These are phyloP conservation scores for Pelosia muscerda DNA, from an alignment of 2,888 invertebrate genomes.

Conservation along the genomic window DNA sequence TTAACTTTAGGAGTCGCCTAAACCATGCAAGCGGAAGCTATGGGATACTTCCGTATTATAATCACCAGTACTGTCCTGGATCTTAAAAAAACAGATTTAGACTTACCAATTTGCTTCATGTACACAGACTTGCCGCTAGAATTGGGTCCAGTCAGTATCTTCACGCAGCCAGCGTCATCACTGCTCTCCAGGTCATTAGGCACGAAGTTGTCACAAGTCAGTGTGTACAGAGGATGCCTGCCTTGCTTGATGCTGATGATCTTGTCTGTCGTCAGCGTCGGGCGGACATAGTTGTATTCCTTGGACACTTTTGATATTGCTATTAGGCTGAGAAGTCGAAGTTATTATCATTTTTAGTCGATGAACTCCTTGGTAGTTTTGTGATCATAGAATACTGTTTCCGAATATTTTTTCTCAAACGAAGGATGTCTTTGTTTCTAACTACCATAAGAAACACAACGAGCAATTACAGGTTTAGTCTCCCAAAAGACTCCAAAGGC, in stretches of 20 bases:
- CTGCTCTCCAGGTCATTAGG: slow-evolving; percentile 91
- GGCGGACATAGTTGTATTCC: slow-evolving; percentile 89
- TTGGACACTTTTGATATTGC: slow-evolving; percentile 89
- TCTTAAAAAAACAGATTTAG: neutral
- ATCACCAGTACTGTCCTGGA: too few relatives aligned
- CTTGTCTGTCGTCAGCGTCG: slow-evolving; percentile 86
- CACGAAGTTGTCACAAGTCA: slow-evolving; percentile 89
- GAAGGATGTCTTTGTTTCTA: too few relatives aligned
- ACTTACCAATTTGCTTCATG: slow-evolving; percentile 91
- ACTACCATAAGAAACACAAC: too few relatives aligned
- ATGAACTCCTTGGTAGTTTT: too few relatives aligned
- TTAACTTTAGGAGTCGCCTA: too few relatives aligned
- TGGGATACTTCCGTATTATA: too few relatives aligned
- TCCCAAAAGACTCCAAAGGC: too few relatives aligned
- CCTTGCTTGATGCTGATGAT: slow-evolving; percentile 89
- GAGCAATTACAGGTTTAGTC: too few relatives aligned
- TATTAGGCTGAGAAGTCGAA: slow-evolving; percentile 84
- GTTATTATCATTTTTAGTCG: neutral
- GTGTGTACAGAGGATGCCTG: slow-evolving; percentile 92
- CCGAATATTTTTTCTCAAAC: too few relatives aligned
- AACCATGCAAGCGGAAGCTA: too few relatives aligned
- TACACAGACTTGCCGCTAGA: slow-evolving; percentile 97
- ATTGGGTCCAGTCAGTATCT: slow-evolving; percentile 96
- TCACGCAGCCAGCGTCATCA: slow-evolving; percentile 86
- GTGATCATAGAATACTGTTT: too few relatives aligned